phyloP scores from a whole-genome alignment of 1,140 invertebrate species.

The Pogonus chalceus region DNA sequence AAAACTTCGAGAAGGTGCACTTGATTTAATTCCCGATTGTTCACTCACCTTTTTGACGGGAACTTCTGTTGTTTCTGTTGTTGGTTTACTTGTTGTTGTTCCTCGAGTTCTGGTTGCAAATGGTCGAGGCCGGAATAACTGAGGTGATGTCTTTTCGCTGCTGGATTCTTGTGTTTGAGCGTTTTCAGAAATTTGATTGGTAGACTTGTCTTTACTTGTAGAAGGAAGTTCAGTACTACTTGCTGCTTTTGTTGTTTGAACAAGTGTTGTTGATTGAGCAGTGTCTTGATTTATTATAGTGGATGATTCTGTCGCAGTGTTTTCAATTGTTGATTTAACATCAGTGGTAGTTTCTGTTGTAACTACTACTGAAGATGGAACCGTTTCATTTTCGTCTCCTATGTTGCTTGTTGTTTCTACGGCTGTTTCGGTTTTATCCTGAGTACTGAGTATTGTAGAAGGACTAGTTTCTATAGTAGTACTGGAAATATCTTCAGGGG shows the following conservation, averaged over 20 bases:
- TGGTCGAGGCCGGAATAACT: slow-evolving; percentile 1
- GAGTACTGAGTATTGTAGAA: slow-evolving; percentile 10
- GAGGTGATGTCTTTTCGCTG: slow-evolving; percentile 2
- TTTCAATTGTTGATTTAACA: slow-evolving; percentile 30
- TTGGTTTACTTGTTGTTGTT: slow-evolving; percentile 28
- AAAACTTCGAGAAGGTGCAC: slow-evolving; percentile 35
- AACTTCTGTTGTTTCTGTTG: slow-evolving; percentile 34
- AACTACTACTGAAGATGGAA: slow-evolving; percentile 19
- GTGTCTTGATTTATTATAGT: slow-evolving; percentile 23
- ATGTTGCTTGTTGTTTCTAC: slow-evolving; percentile 15
- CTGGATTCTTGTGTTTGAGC: not conserved
- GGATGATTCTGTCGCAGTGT: slow-evolving; percentile 26
- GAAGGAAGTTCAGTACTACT: slow-evolving; percentile 17
- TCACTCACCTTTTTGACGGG: slow-evolving; percentile 31
- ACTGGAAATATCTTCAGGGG: slow-evolving; percentile 2
- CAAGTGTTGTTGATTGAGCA: slow-evolving; percentile 23
- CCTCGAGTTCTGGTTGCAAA: slow-evolving; percentile 15
- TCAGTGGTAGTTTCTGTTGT: slow-evolving; percentile 27
- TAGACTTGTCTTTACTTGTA: not conserved
- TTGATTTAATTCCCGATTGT: slow-evolving; percentile 35
- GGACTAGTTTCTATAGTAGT: not conserved
- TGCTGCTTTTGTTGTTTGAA: slow-evolving; percentile 24
- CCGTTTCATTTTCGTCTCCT: slow-evolving; percentile 11
- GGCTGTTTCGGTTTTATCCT: slow-evolving; percentile 24
- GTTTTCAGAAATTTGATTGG: not conserved